These are phyloP conservation scores for Harmothoe impar DNA, from an alignment of 2,888 invertebrate species.

Conservation along the genomic window DNA sequence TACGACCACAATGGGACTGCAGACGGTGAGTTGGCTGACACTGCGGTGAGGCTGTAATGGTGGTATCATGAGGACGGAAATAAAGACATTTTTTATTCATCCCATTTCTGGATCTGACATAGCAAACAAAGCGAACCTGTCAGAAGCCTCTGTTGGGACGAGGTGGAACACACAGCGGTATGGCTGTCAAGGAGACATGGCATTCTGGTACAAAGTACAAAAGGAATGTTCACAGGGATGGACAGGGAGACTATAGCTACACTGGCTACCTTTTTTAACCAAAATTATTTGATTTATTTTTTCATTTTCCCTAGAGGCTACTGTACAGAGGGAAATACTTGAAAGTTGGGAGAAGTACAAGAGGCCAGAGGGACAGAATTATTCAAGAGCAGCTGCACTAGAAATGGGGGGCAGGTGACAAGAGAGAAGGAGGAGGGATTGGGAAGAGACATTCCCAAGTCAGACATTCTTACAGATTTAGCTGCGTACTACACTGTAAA, in stretches of 20 bases:
- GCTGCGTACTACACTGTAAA: no score
- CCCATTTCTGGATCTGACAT: not conserved
- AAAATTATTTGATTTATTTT: no score
- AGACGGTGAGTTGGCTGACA: not conserved
- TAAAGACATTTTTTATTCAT: conserved; percentile 27
- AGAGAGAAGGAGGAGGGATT: not conserved
- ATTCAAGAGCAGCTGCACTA: not conserved
- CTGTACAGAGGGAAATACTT: no score
- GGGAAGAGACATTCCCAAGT: not conserved
- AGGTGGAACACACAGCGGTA: not conserved
- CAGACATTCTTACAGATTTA: no score
- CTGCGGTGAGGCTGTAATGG: not conserved
- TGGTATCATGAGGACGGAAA: not conserved
- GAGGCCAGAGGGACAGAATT: not conserved
- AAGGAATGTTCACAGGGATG: no score
- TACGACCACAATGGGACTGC: no score
- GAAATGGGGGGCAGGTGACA: not conserved
- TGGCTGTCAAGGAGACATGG: no score
- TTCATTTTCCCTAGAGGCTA: no score
- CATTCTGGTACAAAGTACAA: no score
- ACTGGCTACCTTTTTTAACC: no score
- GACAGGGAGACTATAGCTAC: no score
- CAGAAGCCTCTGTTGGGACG: not conserved
- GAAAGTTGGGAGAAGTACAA: not conserved
- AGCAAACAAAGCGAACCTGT: not conserved